phyloP scores from a whole-genome alignment of 1,140 invertebrate species.

The Chrysoperla carnea region DNA sequence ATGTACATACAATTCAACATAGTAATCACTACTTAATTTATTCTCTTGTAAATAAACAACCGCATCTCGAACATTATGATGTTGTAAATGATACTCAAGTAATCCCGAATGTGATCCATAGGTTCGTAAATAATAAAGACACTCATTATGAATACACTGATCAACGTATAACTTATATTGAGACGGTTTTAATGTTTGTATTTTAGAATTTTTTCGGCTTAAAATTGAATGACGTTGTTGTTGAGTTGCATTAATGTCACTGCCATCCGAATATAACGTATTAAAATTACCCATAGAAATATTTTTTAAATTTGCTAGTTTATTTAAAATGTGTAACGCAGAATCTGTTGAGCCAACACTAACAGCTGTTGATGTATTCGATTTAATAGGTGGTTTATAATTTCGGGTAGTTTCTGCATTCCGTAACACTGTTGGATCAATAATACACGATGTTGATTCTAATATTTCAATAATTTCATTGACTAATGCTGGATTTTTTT shows the following conservation, averaged over 20 bases:
- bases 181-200: background rate
- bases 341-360: constrained; percentile 9
- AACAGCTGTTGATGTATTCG: constrained; percentile 3
- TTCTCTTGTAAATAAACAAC: constrained; percentile 44
- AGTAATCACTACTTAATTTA: constrained; percentile 40
- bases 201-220: constrained; percentile 2
- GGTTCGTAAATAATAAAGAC: constrained; percentile 47
- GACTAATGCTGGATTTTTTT: constrained; percentile 40
- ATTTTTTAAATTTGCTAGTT: constrained; percentile 23
- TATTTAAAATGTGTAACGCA: constrained; percentile 24
- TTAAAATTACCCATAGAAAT: constrained; percentile 20
- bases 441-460: constrained; percentile 23
- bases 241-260: background rate
- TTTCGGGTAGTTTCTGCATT: constrained; percentile 6
- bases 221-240: background rate
- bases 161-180: constrained; percentile 18
- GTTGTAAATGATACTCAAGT: constrained; percentile 49
- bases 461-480: constrained; percentile 49
- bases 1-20: constrained; percentile 51
- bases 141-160: constrained; percentile 47
- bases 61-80: constrained; percentile 36
- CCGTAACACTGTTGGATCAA: constrained; percentile 9
- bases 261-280: constrained; percentile 5
- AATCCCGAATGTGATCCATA: constrained; percentile 50
- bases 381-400: constrained; percentile 8